phyloP scores from a whole-genome alignment of 2,888 invertebrate genomes.

The Nudaria mundana region DNA sequence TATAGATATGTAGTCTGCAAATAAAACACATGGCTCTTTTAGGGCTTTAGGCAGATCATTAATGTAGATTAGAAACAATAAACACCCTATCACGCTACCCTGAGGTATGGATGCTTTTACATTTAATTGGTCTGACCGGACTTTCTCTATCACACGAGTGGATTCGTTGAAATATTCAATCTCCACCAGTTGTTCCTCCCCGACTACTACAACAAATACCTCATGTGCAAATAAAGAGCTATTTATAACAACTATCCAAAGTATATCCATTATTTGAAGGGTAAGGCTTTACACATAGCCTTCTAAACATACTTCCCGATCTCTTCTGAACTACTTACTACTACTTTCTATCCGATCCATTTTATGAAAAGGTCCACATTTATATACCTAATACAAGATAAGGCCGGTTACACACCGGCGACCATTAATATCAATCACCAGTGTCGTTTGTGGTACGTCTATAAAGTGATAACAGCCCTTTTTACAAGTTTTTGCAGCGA shows the following conservation, averaged over 20 bases:
- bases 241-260: neutral
- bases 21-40: too few relatives aligned
- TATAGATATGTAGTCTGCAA: too few relatives aligned
- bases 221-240: neutral
- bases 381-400: slow-evolving; percentile 60
- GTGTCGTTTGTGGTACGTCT: slow-evolving; percentile 52
- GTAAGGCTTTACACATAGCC: slow-evolving; percentile 10
- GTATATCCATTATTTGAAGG: neutral
- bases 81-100: too few relatives aligned
- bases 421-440: slow-evolving; percentile 74
- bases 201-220: too few relatives aligned
- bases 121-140: too few relatives aligned
- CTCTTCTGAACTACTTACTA: slow-evolving; percentile 33
- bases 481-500: slow-evolving; percentile 48
- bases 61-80: too few relatives aligned
- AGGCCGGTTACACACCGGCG: slow-evolving; percentile 41
- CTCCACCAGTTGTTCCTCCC: too few relatives aligned
- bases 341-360: slow-evolving; percentile 37
- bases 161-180: too few relatives aligned
- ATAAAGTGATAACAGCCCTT: slow-evolving; percentile 60
- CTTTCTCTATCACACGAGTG: too few relatives aligned
- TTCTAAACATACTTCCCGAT: slow-evolving; percentile 14
- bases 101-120: too few relatives aligned
- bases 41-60: too few relatives aligned
- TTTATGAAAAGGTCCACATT: slow-evolving; percentile 48